These are phyloP conservation scores for Liolophura sinensis DNA, from an alignment of 1,140 invertebrate species.

Conservation along the genomic window DNA sequence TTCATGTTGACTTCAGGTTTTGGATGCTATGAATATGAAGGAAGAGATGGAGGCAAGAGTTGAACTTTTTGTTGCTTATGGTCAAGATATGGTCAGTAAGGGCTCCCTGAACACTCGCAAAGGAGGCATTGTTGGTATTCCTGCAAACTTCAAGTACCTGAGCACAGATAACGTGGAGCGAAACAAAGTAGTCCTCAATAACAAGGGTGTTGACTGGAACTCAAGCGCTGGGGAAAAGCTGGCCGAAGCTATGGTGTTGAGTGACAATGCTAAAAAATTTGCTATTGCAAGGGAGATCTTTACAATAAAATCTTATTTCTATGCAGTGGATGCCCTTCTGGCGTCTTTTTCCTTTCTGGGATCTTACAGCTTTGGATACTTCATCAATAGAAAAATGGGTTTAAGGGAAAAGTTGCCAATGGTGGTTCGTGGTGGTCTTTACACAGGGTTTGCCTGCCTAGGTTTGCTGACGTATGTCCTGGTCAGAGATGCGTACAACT, in stretches of 20 bases:
- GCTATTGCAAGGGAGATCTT: constrained; percentile 75
- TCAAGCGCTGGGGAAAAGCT: constrained; percentile 66
- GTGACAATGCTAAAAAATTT: constrained; percentile 76
- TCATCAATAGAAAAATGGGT: constrained; percentile 63
- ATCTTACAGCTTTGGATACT: constrained; percentile 59
- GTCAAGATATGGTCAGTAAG: constrained; percentile 67
- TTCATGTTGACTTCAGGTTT: constrained; percentile 49
- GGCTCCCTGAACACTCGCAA: constrained; percentile 57
- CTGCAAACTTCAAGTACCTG: constrained; percentile 66
- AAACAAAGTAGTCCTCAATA: constrained; percentile 37
- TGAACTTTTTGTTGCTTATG: constrained; percentile 67
- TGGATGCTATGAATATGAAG: constrained; percentile 62
- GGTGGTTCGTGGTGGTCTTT: constrained; percentile 62
- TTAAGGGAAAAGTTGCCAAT: constrained; percentile 62
- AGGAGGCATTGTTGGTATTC: constrained; percentile 69
- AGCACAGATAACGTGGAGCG: constrained; percentile 59
- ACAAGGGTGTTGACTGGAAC: constrained; percentile 64
- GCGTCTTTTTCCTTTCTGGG: constrained; percentile 54
- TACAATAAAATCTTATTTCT: constrained; percentile 60
- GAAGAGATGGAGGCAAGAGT: constrained; percentile 50
- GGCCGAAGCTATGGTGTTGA: constrained; percentile 68
- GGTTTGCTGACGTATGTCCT: constrained; percentile 66
- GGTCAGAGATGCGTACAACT: constrained; percentile 67
- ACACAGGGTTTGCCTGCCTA: constrained; percentile 65
- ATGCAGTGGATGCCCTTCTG: constrained; percentile 38